Evolutionary conservation across 2,888 invertebrate genomes (phyloP), one percentile per base, ranked within the genome.

Genomic region (Hybos culiciformis): DNA sequence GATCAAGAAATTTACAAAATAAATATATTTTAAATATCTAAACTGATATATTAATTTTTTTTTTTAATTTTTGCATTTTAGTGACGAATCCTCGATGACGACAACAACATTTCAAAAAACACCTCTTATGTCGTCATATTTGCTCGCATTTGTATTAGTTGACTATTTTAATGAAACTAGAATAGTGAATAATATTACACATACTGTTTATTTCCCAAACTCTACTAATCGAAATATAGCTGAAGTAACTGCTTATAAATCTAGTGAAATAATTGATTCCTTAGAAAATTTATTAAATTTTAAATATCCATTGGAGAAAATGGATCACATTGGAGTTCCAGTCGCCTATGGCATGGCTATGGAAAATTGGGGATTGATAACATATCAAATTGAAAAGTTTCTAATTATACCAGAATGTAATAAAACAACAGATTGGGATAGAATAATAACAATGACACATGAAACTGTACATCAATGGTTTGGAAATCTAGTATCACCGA

Each of bases 281-380:
- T 29, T 29, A 12, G 82, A 82, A 53, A 70, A 77, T 1, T 83
- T 80, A 52, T 84, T 90, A 56, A 74, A 77, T 44, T 76, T 84
- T 12, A 68, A 74, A 23, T 91, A 84, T 56, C 77, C 81, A 0
- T 58, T 90, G 26, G 74, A 78, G 0, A 91, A 91, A 66, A 73
- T 86, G 52, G 92, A 93, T 60, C 84, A 91, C 80, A 79, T 83
- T 9, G 85, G 86, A 0, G 73, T 92, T 12, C 84, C 88, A 2
- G 82, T 86, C 53, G 88, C 88, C 56, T 73, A 77, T 36, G 80
- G 83, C 40, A 80, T 82, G 18, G 91, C 88, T 21, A 92, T 92
- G 91, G 91, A 93, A 60, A 93, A 92, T 60, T 92, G 92, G 91
- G 92, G 92, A n/a, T 65, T 92, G 8, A 80, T 91, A 15, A 83